phyloP scores from a whole-genome alignment of 2,888 invertebrate species.

The Nipponacmea schrenckii region DNA sequence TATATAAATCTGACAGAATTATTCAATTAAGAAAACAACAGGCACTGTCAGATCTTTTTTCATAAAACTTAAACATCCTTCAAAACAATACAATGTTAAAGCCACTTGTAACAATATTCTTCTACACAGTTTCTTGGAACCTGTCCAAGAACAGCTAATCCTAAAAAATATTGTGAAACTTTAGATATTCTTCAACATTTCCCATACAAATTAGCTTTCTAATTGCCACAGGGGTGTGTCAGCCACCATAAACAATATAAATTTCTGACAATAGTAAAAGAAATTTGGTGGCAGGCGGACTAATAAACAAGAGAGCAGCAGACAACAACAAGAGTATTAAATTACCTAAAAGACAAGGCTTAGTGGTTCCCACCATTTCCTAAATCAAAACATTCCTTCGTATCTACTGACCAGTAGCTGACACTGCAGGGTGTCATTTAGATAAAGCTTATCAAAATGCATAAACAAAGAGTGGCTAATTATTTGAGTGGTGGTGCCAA shows the following conservation, averaged over 20 bases:
- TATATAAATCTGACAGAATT: no score
- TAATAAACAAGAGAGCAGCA: neutral
- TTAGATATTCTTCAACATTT: neutral
- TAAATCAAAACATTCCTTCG: neutral
- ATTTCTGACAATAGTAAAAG: conserved; percentile 7
- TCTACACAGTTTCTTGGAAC: neutral
- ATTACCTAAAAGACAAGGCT: neutral
- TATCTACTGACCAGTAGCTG: conserved; percentile 18
- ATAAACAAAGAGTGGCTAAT: conserved; percentile 21
- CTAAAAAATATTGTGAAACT: conserved; percentile 4
- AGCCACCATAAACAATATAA: conserved; percentile 8
- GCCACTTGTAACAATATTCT: conserved; percentile 8
- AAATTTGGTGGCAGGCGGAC: neutral
- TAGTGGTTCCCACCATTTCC: neutral
- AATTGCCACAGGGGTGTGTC: conserved; percentile 6
- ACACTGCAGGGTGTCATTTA: conserved; percentile 18
- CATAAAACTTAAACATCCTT: neutral
- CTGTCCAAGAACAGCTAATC: neutral
- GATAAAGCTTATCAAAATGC: conserved; percentile 21
- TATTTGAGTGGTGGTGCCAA: conserved; percentile 3
- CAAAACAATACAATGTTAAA: neutral
- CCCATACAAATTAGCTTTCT: conserved; percentile 6
- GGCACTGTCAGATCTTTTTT: neutral
- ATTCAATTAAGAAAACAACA: no score
- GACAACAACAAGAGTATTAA: conserved; percentile 2